Percentiles rank a stretch among this genome's conserved stretches.
Evolutionary conservation across 2,888 invertebrate species (phyloP).

Genomic region (Stenodema calcarata): DNA sequence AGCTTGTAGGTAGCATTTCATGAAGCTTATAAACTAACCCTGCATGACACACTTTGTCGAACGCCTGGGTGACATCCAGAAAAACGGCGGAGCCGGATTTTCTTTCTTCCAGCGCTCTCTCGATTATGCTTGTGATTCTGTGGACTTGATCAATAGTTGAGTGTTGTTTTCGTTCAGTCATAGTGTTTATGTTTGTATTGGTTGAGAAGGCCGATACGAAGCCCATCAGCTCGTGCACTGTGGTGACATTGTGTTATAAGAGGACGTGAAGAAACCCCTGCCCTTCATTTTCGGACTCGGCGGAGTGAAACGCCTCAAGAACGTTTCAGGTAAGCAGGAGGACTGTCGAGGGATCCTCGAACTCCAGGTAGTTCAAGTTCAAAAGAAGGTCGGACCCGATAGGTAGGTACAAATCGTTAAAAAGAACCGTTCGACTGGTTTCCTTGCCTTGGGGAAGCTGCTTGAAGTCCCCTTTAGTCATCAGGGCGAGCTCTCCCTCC

Average conservation of each 20-base stretch:
- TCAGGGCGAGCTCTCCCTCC: too few species aligned
- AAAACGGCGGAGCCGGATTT: too few species aligned
- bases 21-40: too few species aligned
- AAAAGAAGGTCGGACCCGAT: background rate
- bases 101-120: too few species aligned
- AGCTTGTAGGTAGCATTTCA: too few species aligned
- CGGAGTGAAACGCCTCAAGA: background rate
- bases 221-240: background rate
- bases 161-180: background rate
- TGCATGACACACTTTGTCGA: too few species aligned
- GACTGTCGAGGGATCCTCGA: background rate
- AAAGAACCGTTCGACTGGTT: slow-evolving; percentile 34
- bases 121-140: too few species aligned
- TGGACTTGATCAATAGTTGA: too few species aligned
- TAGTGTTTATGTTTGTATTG: background rate
- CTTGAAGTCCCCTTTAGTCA: background rate
- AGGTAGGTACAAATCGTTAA: background rate
- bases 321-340: background rate
- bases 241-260: background rate
- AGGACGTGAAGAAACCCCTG: background rate
- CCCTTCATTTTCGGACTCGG: background rate
- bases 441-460: background rate
- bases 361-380: slow-evolving; percentile 19
- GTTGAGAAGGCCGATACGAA: too few species aligned
- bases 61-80: too few species aligned